Base-by-base conservation (phyloP, 2,888 invertebrate genomes). In the Polymixis flavicincta region DNA sequence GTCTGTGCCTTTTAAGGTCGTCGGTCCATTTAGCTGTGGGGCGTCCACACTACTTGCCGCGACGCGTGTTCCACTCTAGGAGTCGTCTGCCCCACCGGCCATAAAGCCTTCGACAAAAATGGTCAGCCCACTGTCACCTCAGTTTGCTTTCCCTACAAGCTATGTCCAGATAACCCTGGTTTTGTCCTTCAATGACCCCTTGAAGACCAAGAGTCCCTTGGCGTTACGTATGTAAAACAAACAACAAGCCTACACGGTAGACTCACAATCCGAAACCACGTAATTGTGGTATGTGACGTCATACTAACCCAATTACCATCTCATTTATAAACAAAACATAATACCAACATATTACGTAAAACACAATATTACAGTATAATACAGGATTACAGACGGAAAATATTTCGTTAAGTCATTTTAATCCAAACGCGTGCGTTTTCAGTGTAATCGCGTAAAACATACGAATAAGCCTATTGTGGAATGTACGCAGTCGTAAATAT, bases 401-500 rank as follows among this genome's bases (percentile, higher is more conserved):
- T 76, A 81, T 82, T 83, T 80, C 54, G 72, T 76, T 76, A 76
- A 82, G 73, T 84, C 80, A 71, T 73, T 77, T 81, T 85, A 90
- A 90, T 88, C 89, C 85, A 71, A 78, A 82, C 79, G 73, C 72
- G 65, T 72, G 74, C 72, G 70, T 78, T 78, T 81, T 76, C 68
- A 80, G 82, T 82, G 78, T 85, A 83, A 86, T 87, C 84, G 79
- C 59, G 78, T 84, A 78, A 76, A 77, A 76, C 68, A 76, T 77
- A 65, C 71, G 82, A 76, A 66, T 74, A 82, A 80, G 48, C 84
- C 80, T 67, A 87, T 85, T 87, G 82, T 87, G 67, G 75, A 77
- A 77, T 81, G 67, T 80, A 73, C 71, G 66, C 76, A 68, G 25
- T 65, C 65, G 75, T 85, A 72, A 75, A 76, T 87, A 85, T 67